Evolutionary conservation across 1,140 invertebrate genomes (phyloP).

Genomic region (Manduca sexta): DNA sequence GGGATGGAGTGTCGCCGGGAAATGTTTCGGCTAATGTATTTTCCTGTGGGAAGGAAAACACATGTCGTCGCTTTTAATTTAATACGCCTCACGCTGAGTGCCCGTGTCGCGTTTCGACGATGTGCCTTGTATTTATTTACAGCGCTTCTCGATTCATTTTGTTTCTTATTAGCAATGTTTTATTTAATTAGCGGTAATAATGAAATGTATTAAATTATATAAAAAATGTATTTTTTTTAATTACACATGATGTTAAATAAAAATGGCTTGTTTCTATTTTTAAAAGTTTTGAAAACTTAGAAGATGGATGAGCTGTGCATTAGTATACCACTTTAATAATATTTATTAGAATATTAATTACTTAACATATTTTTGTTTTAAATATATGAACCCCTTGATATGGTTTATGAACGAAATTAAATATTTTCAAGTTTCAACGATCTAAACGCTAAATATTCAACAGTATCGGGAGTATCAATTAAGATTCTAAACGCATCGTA

Average conservation of each 20-base stretch:
- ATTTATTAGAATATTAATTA: no score
- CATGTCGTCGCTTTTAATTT: constrained; percentile 72
- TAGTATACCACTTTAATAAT: no score
- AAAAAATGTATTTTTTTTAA: no score
- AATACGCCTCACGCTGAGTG: constrained; percentile 66
- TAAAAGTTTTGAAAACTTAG: no score
- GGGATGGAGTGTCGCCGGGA: constrained; percentile 40
- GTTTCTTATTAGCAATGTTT: background rate
- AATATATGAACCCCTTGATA: no score
- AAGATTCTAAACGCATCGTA: constrained; percentile 18
- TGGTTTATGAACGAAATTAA: background rate
- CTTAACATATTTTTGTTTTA: no score
- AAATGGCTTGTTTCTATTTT: no score
- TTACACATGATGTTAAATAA: background rate
- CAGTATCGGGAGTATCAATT: constrained; percentile 14
- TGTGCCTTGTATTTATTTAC: constrained; percentile 22
- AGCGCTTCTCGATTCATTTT: constrained; percentile 11
- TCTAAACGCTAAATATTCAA: background rate
- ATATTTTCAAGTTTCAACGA: background rate
- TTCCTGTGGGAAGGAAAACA: constrained; percentile 72
- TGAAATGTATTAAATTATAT: background rate
- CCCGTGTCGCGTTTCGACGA: constrained; percentile 37
- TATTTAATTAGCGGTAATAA: background rate
- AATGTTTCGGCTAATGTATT: constrained; percentile 69
- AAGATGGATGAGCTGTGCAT: no score